phyloP scores from a whole-genome alignment of 2,888 invertebrate species.

The Phania funesta region DNA sequence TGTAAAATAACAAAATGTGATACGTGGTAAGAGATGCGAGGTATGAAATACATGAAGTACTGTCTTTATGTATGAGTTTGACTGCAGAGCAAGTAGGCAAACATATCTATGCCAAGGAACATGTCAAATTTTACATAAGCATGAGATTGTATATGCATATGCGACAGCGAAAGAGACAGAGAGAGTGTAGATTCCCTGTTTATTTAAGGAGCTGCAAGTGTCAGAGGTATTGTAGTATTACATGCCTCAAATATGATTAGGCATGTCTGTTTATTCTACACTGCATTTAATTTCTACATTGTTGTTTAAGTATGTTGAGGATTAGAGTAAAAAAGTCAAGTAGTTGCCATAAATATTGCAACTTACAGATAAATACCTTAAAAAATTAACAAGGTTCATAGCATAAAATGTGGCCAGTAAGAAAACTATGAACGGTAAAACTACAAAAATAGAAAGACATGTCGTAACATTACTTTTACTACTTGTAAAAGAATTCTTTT shows the following conservation, averaged over 20 bases:
- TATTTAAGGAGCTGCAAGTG: slow-evolving; percentile 4
- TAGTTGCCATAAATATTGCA: slow-evolving; percentile 65
- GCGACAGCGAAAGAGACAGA: background rate
- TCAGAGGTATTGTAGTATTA: background rate
- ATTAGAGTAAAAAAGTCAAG: slow-evolving; percentile 67
- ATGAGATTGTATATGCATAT: background rate
- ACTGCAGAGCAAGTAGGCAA: slow-evolving; percentile 22
- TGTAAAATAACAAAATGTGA: background rate
- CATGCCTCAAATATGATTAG: slow-evolving; percentile 14
- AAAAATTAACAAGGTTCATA: background rate
- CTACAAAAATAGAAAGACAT: too few species aligned
- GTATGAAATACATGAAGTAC: background rate
- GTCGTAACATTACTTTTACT: too few species aligned
- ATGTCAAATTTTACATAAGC: slow-evolving; percentile 15
- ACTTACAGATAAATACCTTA: slow-evolving; percentile 50
- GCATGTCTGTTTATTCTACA: slow-evolving; percentile 14
- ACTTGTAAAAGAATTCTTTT: too few species aligned
- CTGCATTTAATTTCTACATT: background rate
- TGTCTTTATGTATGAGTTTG: slow-evolving; percentile 9
- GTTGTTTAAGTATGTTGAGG: slow-evolving; percentile 47
- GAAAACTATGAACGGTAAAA: background rate
- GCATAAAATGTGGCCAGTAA: background rate
- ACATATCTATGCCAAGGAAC: background rate
- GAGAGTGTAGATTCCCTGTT: background rate
- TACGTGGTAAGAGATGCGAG: background rate